Evolutionary conservation across 2,888 invertebrate genomes (phyloP).

Genomic region (Oeneis ivallda): DNA sequence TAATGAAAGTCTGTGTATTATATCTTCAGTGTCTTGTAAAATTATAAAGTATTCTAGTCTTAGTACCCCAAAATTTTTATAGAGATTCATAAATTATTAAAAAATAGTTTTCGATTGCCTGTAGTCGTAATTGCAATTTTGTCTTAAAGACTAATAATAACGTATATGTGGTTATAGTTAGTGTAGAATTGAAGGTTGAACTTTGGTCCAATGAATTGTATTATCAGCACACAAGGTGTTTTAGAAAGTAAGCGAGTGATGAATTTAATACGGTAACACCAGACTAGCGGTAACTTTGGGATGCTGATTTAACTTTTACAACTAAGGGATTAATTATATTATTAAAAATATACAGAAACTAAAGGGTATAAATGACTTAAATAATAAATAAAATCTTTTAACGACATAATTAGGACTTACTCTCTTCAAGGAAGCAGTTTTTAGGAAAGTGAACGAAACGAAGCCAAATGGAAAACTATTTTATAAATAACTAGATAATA

Average conservation of each 20-base stretch:
- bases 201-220: slow-evolving; percentile 80
- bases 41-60: slow-evolving; percentile 48
- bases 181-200: slow-evolving; percentile 77
- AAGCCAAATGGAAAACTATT: neutral
- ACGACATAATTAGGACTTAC: neutral
- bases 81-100: slow-evolving; percentile 42
- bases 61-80: slow-evolving; percentile 45
- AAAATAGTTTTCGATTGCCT: slow-evolving; percentile 45
- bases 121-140: slow-evolving; percentile 37
- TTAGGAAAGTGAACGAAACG: neutral
- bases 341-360: slow-evolving; percentile 6
- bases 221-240: slow-evolving; percentile 75
- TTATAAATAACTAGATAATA: neutral
- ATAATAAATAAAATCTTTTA: neutral
- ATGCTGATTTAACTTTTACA: slow-evolving; percentile 14
- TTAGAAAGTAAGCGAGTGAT: slow-evolving; percentile 47
- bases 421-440: neutral
- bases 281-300: slow-evolving; percentile 14
- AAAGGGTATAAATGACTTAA: slow-evolving; percentile 9
- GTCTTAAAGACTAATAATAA: slow-evolving; percentile 40
- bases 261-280: slow-evolving; percentile 28
- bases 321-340: neutral
- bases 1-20: slow-evolving; percentile 35
- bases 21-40: slow-evolving; percentile 56
- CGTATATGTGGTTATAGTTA: slow-evolving; percentile 44